Evolutionary conservation across 92 coral and sea anemone genomes (phyloP), one percentile per base, ranked within the genome.

Genomic region (Pocillopora grandis): DNA sequence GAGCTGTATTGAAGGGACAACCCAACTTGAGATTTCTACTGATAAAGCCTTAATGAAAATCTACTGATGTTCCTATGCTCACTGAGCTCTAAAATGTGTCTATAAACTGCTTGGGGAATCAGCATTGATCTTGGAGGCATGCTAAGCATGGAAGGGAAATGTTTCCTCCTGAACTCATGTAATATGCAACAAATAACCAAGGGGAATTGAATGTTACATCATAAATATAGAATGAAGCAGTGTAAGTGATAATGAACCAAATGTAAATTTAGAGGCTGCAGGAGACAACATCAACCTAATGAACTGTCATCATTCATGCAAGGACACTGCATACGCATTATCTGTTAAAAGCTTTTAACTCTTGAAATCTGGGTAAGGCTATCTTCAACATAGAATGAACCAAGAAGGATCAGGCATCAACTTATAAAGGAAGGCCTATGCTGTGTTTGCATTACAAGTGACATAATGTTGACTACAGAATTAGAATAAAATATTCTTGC

Each of bases 401-500:
- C 58, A 31, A 31, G 3, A 8, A 60, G 12, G 57, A 55, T 68
- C 48, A 15, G 67, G 35, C 18, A 70, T 70, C 56, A 12, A 15
- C 75, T 56, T 33, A 27, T 69, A 42, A 42, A 15, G 76, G 60
- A 68, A 80, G 74, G 66, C 33, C 60, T 67, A 80, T 7, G 52
- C 8, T 42, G 52, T 42, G 52, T 80, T 80, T 67, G 84, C 84
- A 80, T 80, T 56, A 56, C 31, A 42, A 62, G 21, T 60, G 76
- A 59, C 77, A 71, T 37, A n/a, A 70, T 52, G 75, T 56, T 81
- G 71, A 59, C 85, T 70, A 23, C 67, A 70, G 63, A 70, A 79
- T 66, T 59, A 71, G 42, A 64, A 80, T 80, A 72, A 71, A 81
- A 81, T 71, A 68, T 81, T 81, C 69, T 81, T 81, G 85, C 85